Evolutionary conservation across 2,797 vertebrate species (phyloP).

Genomic region (Psittacula echo): DNA sequence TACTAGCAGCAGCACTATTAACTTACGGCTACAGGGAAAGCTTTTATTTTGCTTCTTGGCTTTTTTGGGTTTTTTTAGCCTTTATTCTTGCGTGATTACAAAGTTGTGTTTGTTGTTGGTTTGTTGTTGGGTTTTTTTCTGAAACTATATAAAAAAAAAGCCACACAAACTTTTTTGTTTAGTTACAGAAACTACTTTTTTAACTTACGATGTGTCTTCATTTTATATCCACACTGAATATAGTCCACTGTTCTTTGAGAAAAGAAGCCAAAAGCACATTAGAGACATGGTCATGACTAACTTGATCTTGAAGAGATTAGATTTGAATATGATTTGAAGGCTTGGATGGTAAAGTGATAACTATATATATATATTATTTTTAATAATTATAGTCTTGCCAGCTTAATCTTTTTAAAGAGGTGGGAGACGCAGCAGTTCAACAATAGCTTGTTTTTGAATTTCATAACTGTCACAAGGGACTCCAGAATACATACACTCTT

Average conservation of each 20-base stretch:
- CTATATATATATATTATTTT: not conserved
- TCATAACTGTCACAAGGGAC: not conserved
- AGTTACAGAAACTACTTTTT: not conserved
- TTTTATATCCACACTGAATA: not conserved
- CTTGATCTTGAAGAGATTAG: not conserved
- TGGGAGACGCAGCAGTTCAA: not conserved
- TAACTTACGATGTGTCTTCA: not conserved
- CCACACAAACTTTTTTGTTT: not conserved
- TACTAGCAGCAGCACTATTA: not conserved
- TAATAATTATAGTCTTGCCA: not conserved
- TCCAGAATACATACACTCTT: not conserved
- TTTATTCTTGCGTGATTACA: not conserved
- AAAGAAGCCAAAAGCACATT: not conserved
- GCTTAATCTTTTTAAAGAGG: not conserved
- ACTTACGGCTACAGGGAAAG: not conserved
- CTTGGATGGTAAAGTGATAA: not conserved
- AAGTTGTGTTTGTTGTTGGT: not conserved
- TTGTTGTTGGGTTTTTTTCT: not conserved
- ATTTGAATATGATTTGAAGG: not conserved
- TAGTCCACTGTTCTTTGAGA: conserved; percentile 3
- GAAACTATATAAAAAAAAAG: not conserved
- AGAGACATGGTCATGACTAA: not conserved
- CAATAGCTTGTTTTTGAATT: not conserved
- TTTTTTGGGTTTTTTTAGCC: not conserved
- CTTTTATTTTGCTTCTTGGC: not conserved